Percentiles rank a stretch among this genome's conserved stretches.
These are phyloP conservation scores for Carterocephalus palaemon DNA, from an alignment of 2,888 invertebrate species.

Conservation along the genomic window DNA sequence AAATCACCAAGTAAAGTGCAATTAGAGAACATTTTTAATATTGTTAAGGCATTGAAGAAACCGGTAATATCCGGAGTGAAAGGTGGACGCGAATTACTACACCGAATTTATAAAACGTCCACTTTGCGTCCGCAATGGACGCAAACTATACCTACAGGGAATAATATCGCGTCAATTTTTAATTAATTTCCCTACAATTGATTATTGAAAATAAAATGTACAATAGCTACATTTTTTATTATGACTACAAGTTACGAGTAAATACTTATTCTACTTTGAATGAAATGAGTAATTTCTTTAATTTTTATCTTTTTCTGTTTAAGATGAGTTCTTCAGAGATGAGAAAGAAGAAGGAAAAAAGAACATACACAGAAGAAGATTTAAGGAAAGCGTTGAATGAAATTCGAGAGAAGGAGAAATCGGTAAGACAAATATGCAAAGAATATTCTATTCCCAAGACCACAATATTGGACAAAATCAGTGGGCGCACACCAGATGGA, in stretches of 20 bases:
- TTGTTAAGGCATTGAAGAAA: too few relatives aligned
- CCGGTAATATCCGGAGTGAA: too few relatives aligned
- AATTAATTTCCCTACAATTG: too few relatives aligned
- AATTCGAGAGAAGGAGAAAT: conserved; percentile 27
- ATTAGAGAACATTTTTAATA: too few relatives aligned
- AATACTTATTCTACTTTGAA: too few relatives aligned
- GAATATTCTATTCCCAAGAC: conserved; percentile 30
- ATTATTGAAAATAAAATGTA: too few relatives aligned
- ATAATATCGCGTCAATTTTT: conserved; percentile 19
- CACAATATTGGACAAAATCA: conserved; percentile 32
- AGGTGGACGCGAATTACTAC: conserved; percentile 27
- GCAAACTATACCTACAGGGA: not conserved
- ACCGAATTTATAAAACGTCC: conserved; percentile 22
- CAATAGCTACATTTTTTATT: too few relatives aligned
- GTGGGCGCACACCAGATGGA: conserved; percentile 28
- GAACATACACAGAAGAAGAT: conserved; percentile 24
- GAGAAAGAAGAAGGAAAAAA: conserved; percentile 12
- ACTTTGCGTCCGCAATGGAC: conserved; percentile 26
- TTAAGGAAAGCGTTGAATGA: conserved; percentile 29
- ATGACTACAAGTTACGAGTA: too few relatives aligned
- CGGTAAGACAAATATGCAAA: conserved; percentile 32
- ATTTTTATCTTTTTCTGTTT: too few relatives aligned
- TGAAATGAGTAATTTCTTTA: too few relatives aligned
- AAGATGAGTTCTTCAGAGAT: too few relatives aligned
- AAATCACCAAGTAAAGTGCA: too few relatives aligned